These are phyloP conservation scores for Acrocephalus scirpaceus DNA, from an alignment of 2,797 vertebrate genomes.

Conservation along the genomic window DNA sequence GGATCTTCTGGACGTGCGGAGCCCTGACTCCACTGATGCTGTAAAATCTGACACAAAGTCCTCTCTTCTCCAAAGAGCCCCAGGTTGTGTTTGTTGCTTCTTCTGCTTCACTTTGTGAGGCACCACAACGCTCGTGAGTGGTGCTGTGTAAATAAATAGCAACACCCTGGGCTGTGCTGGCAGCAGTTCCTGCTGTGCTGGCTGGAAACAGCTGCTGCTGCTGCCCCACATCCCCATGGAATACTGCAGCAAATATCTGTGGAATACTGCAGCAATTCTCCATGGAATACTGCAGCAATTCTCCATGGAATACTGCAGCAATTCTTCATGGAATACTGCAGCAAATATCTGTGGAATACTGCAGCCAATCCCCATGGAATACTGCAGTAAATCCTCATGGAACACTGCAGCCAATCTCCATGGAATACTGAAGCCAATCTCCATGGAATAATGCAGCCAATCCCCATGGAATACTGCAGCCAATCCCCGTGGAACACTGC, in stretches of 20 bases:
- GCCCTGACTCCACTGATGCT: not conserved
- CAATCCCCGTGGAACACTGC: not conserved
- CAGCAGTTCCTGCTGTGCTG: not conserved
- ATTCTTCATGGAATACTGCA: not conserved
- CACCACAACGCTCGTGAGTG: not conserved
- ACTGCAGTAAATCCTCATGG: not conserved
- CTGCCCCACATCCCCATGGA: not conserved
- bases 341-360: not conserved
- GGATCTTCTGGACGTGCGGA: not conserved
- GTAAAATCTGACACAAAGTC: not conserved
- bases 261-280: not conserved
- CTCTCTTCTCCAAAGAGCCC: not conserved
- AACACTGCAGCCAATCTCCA: not conserved
- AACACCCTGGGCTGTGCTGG: not conserved
- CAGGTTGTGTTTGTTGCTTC: constrained; percentile 7
- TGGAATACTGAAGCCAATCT: not conserved
- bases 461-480: not conserved
- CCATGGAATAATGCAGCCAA: not conserved
- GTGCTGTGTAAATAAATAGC: not conserved
- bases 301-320: not conserved
- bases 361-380: not conserved
- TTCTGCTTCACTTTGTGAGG: not conserved
- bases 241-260: not conserved
- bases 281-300: not conserved
- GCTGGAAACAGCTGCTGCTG: not conserved